Base-by-base conservation (phyloP, 2,113 vertebrate species). In the Ameiurus melas region DNA sequence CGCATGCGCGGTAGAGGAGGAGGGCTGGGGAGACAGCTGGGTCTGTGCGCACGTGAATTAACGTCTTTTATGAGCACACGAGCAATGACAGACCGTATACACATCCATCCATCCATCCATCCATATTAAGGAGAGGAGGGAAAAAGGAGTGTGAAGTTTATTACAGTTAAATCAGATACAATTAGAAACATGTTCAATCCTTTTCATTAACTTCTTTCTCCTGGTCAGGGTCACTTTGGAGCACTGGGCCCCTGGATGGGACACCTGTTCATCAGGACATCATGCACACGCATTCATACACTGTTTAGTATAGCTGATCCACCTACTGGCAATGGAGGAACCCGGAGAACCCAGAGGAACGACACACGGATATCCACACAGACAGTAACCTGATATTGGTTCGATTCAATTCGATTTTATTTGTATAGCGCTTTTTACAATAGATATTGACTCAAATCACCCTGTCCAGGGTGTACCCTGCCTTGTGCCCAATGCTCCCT, bases 1-100 rank as follows among this genome's bases (percentile, higher is more conserved):
- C 92, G 93, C 93, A 91, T 90, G 92, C 91, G 92, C 88, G 36
- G 3, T 85, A n/a, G n/a, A n/a, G 53, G 8, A 12, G 39, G 58
- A 60, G 33, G 13, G 30, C 84, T 85, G 55, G 12, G 13, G 57
- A 64, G 57, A 22, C 70, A 39, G 58, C 51, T 66, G 83, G 39
- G 39, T 51, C 60, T 19, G 60, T 51, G 60, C 30, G 78, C 14
- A 39, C 30, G 53, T 64, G 47, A 70, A 84, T 70, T 70, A 68
- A 84, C 6, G 33, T 27, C 62, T 33, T 82, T 82, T 60, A 82
- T 60, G 39, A 82, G n/a, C 78, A 22, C n/a, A 57, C 27, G 7
- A 80, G 78, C 14, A 10, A 12, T 33, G 33, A 16, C 22, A 27
- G 25, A 27, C 9, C 39, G 16, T 17, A 66, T 51, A 17, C 58